Evolutionary conservation across 23 tunicate genomes (phyloP), one percentile per base, ranked within the genome.

Genomic region (Diplosoma virens): DNA sequence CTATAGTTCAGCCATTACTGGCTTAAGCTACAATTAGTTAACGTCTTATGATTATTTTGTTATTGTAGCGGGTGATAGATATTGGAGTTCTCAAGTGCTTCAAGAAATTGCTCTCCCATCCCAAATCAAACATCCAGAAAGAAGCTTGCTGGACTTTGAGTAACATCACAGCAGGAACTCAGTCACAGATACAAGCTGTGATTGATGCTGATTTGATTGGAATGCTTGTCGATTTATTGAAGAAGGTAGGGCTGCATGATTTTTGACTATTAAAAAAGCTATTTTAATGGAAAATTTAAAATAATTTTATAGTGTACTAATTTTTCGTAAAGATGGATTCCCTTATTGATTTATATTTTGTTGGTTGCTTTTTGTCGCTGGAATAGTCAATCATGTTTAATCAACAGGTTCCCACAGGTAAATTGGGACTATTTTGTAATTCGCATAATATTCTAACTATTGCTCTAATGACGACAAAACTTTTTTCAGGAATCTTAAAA

Each of bases 121-220:
- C 78, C 36, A 93, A 87, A 79, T 70, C 85, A 25, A 93, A 86
- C 50, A 79, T 93, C 46, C 88, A 84, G 52, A 95, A 95, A 66
- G 99, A 95, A 53, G 96, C 93, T 7, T 76, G 88, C 27, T 95
- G 99, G 99, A 89, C 96, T 0, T 33, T 95, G 45, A 84, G 93
- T 64, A 95, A 95, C 83, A 89, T 95, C 84, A 86, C 93, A 0
- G 99, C 99, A 33, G 99, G 99, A 25, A 89, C 99, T 0, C 93
- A 74, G 29, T 17, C 47, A 28, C 99, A 95, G 53, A 95, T 95
- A 17, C 88, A 95, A 50, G 63, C 86, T 24, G 87, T 95, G 22
- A 69, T 95, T 47, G 93, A 89, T 32, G 85, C 85, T 18, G 69
- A 67, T 3, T 71, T 89, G 23, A 45, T 95, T 22, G 93, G 87